Percentiles rank a stretch among this genome's conserved stretches.
Evolutionary conservation across 1,140 invertebrate species (phyloP).

Genomic region (Drosophila yakuba): DNA sequence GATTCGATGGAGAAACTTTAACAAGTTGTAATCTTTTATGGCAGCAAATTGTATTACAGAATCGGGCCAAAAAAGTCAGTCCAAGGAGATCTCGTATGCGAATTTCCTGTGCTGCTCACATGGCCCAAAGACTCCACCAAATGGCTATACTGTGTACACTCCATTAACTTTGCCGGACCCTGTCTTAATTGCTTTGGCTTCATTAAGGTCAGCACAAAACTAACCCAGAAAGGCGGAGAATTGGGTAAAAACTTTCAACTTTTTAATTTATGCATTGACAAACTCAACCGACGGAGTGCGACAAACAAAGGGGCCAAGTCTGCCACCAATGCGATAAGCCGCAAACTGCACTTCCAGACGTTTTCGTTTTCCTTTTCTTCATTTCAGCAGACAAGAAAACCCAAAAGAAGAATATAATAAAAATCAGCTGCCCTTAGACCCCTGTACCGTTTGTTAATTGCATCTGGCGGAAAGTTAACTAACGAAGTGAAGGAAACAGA

Average conservation of each 20-base stretch:
- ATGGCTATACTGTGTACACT: constrained; percentile 10
- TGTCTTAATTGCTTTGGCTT: constrained; percentile 71
- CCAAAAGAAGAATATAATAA: constrained; percentile 15
- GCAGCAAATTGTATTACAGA: constrained; percentile 61
- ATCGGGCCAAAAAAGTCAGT: not conserved
- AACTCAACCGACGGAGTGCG: constrained; percentile 50
- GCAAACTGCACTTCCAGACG: constrained; percentile 35
- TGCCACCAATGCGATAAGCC: constrained; percentile 53
- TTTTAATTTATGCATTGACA: constrained; percentile 83
- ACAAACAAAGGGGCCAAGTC: constrained; percentile 54
- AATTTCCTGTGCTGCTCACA: constrained; percentile 19
- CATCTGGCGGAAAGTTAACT: constrained; percentile 19
- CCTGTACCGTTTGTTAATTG: constrained; percentile 38
- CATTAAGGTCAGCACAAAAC: constrained; percentile 59
- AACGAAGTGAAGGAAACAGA: constrained; percentile 13
- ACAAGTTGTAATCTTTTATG: constrained; percentile 69
- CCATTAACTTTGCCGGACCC: constrained; percentile 50
- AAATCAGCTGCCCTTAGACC: not conserved
- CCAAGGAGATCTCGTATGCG: constrained; percentile 21
- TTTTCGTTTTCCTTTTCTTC: not conserved
- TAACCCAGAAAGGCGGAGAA: constrained; percentile 37
- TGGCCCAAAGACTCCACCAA: constrained; percentile 5
- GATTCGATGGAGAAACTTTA: constrained; percentile 32
- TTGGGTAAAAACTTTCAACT: constrained; percentile 51
- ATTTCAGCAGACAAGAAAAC: constrained; percentile 9